Percentiles rank a stretch among this genome's conserved stretches.
phyloP scores from a whole-genome alignment of 2,113 vertebrate species.

The Shinisaurus crocodilurus region DNA sequence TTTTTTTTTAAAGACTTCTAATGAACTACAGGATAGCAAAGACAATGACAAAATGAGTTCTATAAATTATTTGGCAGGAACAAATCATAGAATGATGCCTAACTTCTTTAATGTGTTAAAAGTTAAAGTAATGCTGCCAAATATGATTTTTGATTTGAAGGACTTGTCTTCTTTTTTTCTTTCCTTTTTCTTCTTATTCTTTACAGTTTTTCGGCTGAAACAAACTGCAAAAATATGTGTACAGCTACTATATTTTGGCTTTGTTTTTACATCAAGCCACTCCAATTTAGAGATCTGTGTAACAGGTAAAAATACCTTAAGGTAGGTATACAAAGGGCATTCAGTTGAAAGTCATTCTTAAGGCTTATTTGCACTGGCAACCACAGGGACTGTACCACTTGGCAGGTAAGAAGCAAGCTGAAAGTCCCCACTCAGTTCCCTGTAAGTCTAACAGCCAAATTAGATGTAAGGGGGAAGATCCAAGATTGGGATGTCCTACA shows the following conservation, averaged over 20 bases:
- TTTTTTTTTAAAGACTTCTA: constrained; percentile 29
- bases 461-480: neutral
- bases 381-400: neutral
- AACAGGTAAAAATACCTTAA: neutral
- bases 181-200: no score
- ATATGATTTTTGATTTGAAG: constrained; percentile 42
- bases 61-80: constrained; percentile 53
- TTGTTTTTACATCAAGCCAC: neutral
- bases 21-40: constrained; percentile 50
- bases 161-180: neutral
- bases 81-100: constrained; percentile 46
- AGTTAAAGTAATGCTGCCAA: constrained; percentile 54
- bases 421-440: neutral
- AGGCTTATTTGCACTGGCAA: neutral
- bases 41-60: constrained; percentile 46
- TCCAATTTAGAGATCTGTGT: neutral
- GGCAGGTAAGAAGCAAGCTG: neutral
- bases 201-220: neutral
- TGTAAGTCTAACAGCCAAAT: neutral
- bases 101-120: constrained; percentile 48
- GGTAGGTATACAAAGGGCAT: neutral
- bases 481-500: neutral
- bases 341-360: neutral
- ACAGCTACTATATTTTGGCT: neutral
- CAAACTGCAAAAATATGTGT: neutral